Conservation (phyloP, 2,888 invertebrate genomes). For the Acronicta aceris region DNA sequence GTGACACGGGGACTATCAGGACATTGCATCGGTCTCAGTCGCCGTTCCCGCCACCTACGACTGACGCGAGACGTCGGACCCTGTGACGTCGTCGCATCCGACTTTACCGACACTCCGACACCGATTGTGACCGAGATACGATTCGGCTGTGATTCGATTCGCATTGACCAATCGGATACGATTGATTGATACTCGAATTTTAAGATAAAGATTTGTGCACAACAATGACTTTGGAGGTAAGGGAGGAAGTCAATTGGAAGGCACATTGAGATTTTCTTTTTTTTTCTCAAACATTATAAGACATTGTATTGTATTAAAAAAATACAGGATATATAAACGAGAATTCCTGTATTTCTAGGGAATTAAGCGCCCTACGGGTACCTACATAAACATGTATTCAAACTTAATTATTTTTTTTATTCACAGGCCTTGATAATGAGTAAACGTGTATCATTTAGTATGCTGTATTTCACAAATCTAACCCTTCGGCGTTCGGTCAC, state of each 20-base stretch:
- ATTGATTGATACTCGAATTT: conserved; percentile 74
- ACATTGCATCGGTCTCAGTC: conserved; percentile 57
- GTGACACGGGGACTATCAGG: conserved; percentile 70
- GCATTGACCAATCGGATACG: conserved; percentile 70
- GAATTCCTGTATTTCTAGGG: conserved; percentile 14
- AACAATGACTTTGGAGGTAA: conserved; percentile 46
- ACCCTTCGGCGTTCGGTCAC: conserved; percentile 57
- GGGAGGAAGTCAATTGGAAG: conserved; percentile 49
- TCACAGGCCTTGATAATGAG: conserved; percentile 67
- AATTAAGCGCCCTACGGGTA: conserved; percentile 14
- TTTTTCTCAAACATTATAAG: conserved; percentile 25
- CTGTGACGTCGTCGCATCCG: conserved; percentile 58
- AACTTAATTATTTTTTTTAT: conserved; percentile 45
- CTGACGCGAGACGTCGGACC: conserved; percentile 55
- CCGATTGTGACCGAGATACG: conserved; percentile 82
- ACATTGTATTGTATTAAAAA: conserved; percentile 20
- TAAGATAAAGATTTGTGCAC: conserved; percentile 52
- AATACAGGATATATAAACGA: conserved; percentile 7
- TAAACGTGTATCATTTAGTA: conserved; percentile 74
- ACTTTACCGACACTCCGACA: conserved; percentile 66
- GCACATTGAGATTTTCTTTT: conserved; percentile 23
- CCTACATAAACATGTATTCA: conserved; percentile 57
- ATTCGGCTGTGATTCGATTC: conserved; percentile 71
- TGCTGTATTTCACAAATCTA: conserved; percentile 72
- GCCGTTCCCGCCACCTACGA: conserved; percentile 56